phyloP scores from a whole-genome alignment of 1,140 invertebrate species.

The Hyphantria cunea region DNA sequence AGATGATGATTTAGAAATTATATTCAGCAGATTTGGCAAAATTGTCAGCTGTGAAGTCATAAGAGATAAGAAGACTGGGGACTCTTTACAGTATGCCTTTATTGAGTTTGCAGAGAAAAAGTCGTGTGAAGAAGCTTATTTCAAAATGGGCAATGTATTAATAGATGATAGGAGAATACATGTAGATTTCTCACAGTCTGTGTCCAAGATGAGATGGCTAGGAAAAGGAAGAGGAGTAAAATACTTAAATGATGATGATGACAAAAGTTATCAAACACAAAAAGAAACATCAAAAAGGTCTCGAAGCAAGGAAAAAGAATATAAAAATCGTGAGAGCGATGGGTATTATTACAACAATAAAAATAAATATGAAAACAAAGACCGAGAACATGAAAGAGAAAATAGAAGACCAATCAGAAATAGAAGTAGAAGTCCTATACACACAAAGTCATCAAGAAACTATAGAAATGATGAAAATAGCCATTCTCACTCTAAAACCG shows the following conservation, averaged over 20 bases:
- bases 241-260: constrained; percentile 70
- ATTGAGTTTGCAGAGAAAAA: constrained; percentile 98
- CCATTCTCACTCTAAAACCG: constrained; percentile 22
- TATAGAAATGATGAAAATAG: constrained; percentile 33
- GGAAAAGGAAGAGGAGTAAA: constrained; percentile 90
- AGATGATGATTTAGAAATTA: constrained; percentile 98
- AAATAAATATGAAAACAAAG: constrained; percentile 26
- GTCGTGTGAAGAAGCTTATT: constrained; percentile 98
- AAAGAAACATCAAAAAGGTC: constrained; percentile 31
- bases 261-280: constrained; percentile 29
- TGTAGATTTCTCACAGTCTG: constrained; percentile 99
- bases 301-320: constrained; percentile 36
- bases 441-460: constrained; percentile 25
- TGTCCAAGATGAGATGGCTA: constrained; percentile 94
- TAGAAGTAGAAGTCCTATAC: constrained; percentile 38
- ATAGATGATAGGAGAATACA: constrained; percentile 99
- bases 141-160: constrained; percentile 99
- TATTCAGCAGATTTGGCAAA: constrained; percentile 98
- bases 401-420: constrained; percentile 22
- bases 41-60: constrained; percentile 99
- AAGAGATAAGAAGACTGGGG: constrained; percentile 94
- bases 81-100: constrained; percentile 99
- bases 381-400: constrained; percentile 32
- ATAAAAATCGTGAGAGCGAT: constrained; percentile 34
- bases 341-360: constrained; percentile 28